Conservation (phyloP, 2,797 vertebrate genomes). For the Pseudomugil gertrudae region DNA sequence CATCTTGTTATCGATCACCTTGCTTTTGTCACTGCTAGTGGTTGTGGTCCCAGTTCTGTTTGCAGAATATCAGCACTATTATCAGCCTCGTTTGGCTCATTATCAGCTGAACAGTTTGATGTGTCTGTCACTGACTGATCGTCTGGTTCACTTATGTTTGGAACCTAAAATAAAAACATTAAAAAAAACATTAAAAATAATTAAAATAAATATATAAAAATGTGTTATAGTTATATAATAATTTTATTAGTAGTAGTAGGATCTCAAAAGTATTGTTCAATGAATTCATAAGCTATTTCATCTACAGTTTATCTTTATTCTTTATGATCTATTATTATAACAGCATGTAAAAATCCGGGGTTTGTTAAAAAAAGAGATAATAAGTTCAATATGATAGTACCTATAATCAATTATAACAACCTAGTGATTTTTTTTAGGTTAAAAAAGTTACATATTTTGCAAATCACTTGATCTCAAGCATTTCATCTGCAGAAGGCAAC, state of each 20-base stretch:
- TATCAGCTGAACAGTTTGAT: constrained; percentile 42
- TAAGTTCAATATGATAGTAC: neutral
- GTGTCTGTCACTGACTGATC: constrained; percentile 61
- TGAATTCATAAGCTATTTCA: neutral
- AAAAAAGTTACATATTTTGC: neutral
- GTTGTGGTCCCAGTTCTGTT: constrained; percentile 69
- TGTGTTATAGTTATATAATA: neutral
- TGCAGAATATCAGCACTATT: constrained; percentile 38
- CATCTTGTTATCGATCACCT: constrained; percentile 77
- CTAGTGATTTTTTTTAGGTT: neutral
- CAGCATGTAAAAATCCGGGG: neutral
- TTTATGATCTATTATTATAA: neutral
- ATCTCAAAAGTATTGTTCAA: neutral
- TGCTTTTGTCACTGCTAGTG: constrained; percentile 87
- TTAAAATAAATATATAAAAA: no score
- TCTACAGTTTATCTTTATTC: neutral
- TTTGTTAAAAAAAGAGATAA: neutral
- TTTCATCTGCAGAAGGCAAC: neutral
- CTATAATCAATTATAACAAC: neutral
- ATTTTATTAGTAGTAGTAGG: neutral
- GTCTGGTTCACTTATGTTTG: constrained; percentile 62
- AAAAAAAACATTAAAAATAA: no score
- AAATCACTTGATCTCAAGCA: neutral
- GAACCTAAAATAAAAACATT: constrained; percentile 72
- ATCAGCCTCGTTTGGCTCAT: constrained; percentile 25